These are phyloP conservation scores for Watsonalla cultraria DNA, from an alignment of 2,888 invertebrate species.

Conservation along the genomic window DNA sequence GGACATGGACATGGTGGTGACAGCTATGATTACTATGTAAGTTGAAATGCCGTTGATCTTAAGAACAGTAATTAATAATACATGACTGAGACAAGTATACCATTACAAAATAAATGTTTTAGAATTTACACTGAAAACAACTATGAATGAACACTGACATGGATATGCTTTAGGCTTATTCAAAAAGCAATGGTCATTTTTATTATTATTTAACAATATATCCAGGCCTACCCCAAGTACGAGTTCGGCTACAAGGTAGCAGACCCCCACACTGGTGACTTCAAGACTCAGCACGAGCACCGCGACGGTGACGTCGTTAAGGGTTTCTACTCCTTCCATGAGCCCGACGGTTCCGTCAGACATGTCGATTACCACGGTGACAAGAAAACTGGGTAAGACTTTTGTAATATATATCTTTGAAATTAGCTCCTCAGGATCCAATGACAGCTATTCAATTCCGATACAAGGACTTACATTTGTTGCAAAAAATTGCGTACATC, in stretches of 20 bases:
- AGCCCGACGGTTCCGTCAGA: slow-evolving; percentile 70
- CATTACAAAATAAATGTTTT: too few relatives aligned
- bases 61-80: too few relatives aligned
- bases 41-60: slow-evolving; percentile 5
- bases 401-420: not conserved
- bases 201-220: not conserved
- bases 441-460: not conserved
- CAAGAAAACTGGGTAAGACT: slow-evolving; percentile 56
- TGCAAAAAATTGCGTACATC: too few relatives aligned
- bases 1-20: slow-evolving; percentile 36
- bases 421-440: too few relatives aligned
- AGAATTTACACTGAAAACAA: too few relatives aligned
- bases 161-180: not conserved
- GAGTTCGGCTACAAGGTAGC: slow-evolving; percentile 38
- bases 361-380: slow-evolving; percentile 72
- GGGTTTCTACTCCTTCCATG: slow-evolving; percentile 49
- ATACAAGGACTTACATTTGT: too few relatives aligned
- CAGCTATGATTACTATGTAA: slow-evolving; percentile 39
- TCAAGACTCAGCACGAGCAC: slow-evolving; percentile 66
- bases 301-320: slow-evolving; percentile 65
- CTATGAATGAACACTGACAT: not conserved
- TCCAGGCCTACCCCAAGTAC: slow-evolving; percentile 34
- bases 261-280: slow-evolving; percentile 73
- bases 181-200: too few relatives aligned
- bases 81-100: too few relatives aligned